Base-by-base conservation (phyloP, 2,888 invertebrate genomes). In the Bellardia bayeri region DNA sequence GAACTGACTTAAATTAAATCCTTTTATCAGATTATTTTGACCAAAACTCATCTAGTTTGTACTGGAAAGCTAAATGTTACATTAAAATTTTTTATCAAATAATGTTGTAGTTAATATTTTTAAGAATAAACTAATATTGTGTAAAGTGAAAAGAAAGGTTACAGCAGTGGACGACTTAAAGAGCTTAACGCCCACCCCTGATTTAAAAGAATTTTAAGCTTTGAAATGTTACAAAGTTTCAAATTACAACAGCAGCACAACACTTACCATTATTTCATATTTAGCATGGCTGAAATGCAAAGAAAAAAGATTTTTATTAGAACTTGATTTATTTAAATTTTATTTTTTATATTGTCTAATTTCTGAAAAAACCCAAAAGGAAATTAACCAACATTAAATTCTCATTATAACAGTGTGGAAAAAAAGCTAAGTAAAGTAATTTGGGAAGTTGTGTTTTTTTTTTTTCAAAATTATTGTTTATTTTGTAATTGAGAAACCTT, bases 381-480 rank as follows among this genome's bases (percentile, higher is more conserved):
- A 72, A 84, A 72, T 56, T 69, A 76, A 51, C 5, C 49, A 58
- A 71, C 81, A 85, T 85, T 85, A 85, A 85, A 82, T 81, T 76
- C 81, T 71, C 86, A 82, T 82, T 86, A 82, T 40, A 76, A 63
- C 14, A 56, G 7, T 9, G 8, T 11, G 16, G 13, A 58, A 7
- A 7, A 7, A 63, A 49, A 72, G 71, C n/a, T 56, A 13, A 49
- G 11, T 4, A 14, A 61, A 49, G 71, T 82, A 74, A 83, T 86
- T 86, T 86, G 61, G 86, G 85, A 86, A 82, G 86, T 68, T 78
- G 56, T 5, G 49, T 51, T 51, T 37, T 40, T 37, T 72, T 7
- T 6, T 16, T 72, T 56, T 40, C 8, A 7, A 7, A 45, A 1
- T 11, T 68, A 16, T 40, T 54, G 49, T 63, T 72, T 81, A 30